Evolutionary conservation across 2,888 invertebrate genomes (phyloP), one percentile per base, ranked within the genome.

Genomic region (Lordiphosa fenestrarum): DNA sequence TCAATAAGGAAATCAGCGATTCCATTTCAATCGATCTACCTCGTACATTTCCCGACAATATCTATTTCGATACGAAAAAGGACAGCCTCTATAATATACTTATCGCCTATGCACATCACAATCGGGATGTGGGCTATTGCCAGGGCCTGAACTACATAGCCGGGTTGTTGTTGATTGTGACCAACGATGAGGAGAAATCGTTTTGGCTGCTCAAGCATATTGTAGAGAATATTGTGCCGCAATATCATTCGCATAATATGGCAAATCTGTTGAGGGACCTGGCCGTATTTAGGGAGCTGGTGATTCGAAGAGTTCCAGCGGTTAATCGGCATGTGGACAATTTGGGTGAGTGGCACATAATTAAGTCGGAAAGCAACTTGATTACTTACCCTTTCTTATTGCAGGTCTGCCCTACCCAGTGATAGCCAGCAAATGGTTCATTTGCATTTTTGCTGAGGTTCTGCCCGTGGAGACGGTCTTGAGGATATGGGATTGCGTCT

Each of bases 101-200:
- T 61, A 92, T 95, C 75, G 96, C 97, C 2, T 95, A 96, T 90
- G 97, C 96, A 53, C 95, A 96, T 86, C 95, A 95, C 85, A 97
- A 98, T 89, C 92, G 92, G 76, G 93, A 93, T 56, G 94, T 97
- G 78, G 97, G 97, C 30, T 98, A 98, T 89, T 98, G 98, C 86
- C 98, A 98, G 92, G 98, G 98, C 48, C 90, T 98, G 66, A 98
- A 98, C 90, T 98, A 97, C 88, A 95, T 98, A 80, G 96, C 96
- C 85, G 94, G 96, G 37, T 90, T 98, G 70, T 90, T 98, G 69
- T 90, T 98, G 52, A 90, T 98, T 68, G 94, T 96, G 30, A 95
- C 97, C 21, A 95, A 96, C 89, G 94, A 93, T 90, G 97, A 98
- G 89, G 97, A 98, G 89, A 94, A 93, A 65, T 94, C 96, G 42